Conservation (phyloP, 2,797 vertebrate species). For the Distichodus sexfasciatus region DNA sequence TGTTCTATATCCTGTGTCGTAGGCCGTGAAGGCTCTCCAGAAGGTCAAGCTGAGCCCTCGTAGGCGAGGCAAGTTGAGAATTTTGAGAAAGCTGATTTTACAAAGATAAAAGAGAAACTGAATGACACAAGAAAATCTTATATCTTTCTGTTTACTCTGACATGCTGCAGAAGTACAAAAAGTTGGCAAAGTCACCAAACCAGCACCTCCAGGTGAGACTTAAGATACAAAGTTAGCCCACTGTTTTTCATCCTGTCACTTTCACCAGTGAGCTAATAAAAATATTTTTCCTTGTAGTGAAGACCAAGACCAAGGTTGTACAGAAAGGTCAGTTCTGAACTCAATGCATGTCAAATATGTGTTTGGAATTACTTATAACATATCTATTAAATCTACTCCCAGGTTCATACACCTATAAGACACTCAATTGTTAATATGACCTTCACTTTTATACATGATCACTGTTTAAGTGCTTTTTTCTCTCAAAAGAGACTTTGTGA, state of each 20-base stretch:
- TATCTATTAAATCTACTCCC: too few relatives aligned
- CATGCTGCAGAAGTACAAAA: constrained; percentile 4
- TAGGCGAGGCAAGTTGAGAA: constrained; percentile 9
- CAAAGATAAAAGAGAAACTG: neutral
- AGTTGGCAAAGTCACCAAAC: constrained; percentile 5
- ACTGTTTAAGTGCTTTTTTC: too few relatives aligned
- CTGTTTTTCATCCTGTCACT: too few relatives aligned
- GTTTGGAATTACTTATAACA: too few relatives aligned
- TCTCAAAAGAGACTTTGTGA: too few relatives aligned
- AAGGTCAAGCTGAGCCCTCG: constrained; percentile 9
- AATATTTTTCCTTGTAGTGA: neutral
- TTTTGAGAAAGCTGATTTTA: too few relatives aligned
- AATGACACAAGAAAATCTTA: neutral
- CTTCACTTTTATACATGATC: too few relatives aligned
- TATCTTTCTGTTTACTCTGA: neutral
- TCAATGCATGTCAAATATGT: neutral
- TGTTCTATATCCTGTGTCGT: neutral
- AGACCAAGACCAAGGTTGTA: neutral
- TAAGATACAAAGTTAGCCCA: neutral
- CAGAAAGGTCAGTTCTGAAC: constrained; percentile 13
- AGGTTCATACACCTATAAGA: neutral
- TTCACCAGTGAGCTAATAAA: neutral
- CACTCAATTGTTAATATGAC: neutral
- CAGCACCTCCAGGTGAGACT: neutral
- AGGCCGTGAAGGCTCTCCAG: neutral